Evolutionary conservation across 2,888 invertebrate genomes (phyloP).

Genomic region (Eupeodes latifasciatus): DNA sequence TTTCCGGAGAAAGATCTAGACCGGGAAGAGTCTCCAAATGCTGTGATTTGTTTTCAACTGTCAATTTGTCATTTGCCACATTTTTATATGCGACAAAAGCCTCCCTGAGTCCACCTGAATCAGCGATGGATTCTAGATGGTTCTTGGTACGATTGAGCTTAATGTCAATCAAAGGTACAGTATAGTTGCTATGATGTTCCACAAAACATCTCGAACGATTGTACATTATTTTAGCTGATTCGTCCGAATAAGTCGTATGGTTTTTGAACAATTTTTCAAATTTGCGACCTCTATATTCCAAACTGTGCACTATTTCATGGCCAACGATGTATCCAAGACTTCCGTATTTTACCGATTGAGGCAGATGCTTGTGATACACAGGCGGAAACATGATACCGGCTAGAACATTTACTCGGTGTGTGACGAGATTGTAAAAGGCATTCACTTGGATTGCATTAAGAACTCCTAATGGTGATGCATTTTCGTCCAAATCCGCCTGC

Average conservation of each 20-base stretch:
- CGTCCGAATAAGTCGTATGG: constrained; percentile 78
- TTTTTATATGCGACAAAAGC: constrained; percentile 80
- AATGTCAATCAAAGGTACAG: constrained; percentile 81
- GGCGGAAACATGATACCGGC: constrained; percentile 81
- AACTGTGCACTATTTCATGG: constrained; percentile 82
- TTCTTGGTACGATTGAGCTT: constrained; percentile 80
- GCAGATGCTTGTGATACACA: constrained; percentile 80
- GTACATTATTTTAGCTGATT: constrained; percentile 78
- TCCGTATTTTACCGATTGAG: constrained; percentile 81
- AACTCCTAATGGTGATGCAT: constrained; percentile 78
- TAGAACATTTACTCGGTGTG: constrained; percentile 82
- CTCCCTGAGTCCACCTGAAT: constrained; percentile 80
- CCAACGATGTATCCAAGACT: constrained; percentile 81
- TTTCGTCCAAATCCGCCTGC: constrained; percentile 71
- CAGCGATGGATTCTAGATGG: constrained; percentile 82
- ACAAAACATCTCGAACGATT: constrained; percentile 80
- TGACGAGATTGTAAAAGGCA: constrained; percentile 81
- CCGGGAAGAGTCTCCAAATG: constrained; percentile 81
- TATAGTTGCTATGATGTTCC: constrained; percentile 79
- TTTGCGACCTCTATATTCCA: constrained; percentile 80
- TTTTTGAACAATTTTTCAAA: constrained; percentile 77
- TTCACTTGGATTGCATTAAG: constrained; percentile 80
- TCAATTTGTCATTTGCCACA: constrained; percentile 8
- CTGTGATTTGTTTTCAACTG: constrained; percentile 26
- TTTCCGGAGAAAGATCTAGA: constrained; percentile 80